Evolutionary conservation across 2,797 vertebrate species (phyloP).

Genomic region (Sebastes matsubarae): DNA sequence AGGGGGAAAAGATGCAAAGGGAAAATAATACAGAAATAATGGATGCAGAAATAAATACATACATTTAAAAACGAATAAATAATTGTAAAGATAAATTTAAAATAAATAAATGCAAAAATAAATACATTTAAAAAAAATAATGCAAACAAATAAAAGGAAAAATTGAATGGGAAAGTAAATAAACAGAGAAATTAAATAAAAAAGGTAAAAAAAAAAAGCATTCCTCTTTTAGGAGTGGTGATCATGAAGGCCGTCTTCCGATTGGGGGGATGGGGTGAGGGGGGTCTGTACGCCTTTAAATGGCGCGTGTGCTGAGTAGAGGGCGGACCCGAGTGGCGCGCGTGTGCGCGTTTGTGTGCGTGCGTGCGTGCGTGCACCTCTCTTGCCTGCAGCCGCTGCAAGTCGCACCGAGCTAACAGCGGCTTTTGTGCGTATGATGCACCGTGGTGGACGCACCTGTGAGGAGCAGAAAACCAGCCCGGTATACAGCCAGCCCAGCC

Average conservation of each 20-base stretch:
- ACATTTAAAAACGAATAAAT: background rate
- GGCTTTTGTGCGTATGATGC: slow-evolving; percentile 61
- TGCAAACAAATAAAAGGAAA: background rate
- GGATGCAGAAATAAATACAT: background rate
- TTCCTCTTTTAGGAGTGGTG: background rate
- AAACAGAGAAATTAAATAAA: background rate
- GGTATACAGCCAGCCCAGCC: slow-evolving; percentile 10
- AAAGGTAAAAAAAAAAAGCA: too few species aligned
- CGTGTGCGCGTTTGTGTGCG: slow-evolving; percentile 2
- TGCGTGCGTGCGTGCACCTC: slow-evolving; percentile 17
- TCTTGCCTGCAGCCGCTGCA: slow-evolving; percentile 83
- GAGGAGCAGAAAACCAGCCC: slow-evolving; percentile 41
- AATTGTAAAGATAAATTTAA: too few species aligned
- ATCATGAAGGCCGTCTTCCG: background rate
- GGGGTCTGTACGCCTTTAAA: slow-evolving; percentile 88
- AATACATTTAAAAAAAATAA: too few species aligned
- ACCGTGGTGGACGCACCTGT: slow-evolving; percentile 64
- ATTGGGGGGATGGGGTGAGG: too few species aligned
- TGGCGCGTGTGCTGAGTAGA: slow-evolving; percentile 81
- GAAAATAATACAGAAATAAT: background rate
- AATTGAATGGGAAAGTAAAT: background rate
- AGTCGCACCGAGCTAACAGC: slow-evolving; percentile 79
- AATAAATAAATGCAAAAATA: background rate
- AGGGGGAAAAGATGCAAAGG: too few species aligned
- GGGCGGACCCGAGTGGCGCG: slow-evolving; percentile 85